These are phyloP conservation scores for Erebia ligea DNA, from an alignment of 2,888 invertebrate species.

Conservation along the genomic window DNA sequence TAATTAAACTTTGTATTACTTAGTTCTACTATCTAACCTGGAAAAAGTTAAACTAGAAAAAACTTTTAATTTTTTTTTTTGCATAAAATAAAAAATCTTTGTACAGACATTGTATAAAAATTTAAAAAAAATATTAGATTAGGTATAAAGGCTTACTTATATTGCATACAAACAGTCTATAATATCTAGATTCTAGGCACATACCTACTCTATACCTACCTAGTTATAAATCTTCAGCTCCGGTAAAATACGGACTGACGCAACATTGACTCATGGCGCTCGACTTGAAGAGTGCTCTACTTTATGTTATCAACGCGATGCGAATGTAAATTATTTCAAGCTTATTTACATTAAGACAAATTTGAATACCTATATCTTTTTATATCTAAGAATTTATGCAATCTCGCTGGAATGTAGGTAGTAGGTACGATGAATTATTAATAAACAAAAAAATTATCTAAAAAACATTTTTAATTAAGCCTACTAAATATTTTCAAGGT, in stretches of 20 bases:
- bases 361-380: neutral
- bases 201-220: no score
- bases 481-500: neutral
- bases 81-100: no score
- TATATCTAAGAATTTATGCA: conserved; percentile 2
- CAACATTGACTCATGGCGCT: conserved; percentile 50
- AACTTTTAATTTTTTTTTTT: no score
- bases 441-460: neutral
- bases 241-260: conserved; percentile 50
- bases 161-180: conserved; percentile 27
- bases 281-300: conserved; percentile 63
- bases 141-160: no score
- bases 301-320: conserved; percentile 43
- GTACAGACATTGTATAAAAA: no score
- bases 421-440: neutral
- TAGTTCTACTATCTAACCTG: no score
- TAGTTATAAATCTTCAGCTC: conserved; percentile 37
- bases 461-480: neutral
- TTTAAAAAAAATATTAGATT: no score
- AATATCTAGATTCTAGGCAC: no score
- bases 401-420: neutral
- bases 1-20: no score
- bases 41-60: no score
- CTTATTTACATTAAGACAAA: conserved; percentile 17
- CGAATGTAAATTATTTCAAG: conserved; percentile 38